phyloP scores from a whole-genome alignment of 2,888 invertebrate genomes.

The Rhagium mordax region DNA sequence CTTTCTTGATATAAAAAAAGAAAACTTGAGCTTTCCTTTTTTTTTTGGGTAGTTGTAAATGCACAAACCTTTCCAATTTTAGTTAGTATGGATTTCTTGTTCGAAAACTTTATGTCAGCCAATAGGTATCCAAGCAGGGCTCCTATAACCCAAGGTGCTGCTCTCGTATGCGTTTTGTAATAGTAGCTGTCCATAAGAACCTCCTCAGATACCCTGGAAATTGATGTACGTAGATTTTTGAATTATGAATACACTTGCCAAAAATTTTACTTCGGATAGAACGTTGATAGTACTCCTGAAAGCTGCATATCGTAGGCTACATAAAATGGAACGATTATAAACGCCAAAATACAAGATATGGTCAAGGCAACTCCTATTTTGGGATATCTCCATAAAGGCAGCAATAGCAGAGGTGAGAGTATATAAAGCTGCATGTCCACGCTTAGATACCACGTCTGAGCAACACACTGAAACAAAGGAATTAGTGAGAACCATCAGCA shows the following conservation, averaged over 20 bases:
- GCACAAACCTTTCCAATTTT: slow-evolving; percentile 29
- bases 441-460: slow-evolving; percentile 74
- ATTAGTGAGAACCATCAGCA: no score
- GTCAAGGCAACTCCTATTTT: slow-evolving; percentile 36
- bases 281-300: no score
- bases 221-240: not conserved
- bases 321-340: no score
- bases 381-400: slow-evolving; percentile 69
- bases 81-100: not conserved
- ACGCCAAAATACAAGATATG: no score
- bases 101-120: slow-evolving; percentile 42
- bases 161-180: slow-evolving; percentile 48
- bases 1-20: not conserved
- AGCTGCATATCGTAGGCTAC: no score
- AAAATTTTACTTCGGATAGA: no score
- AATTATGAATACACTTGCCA: no score
- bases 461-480: slow-evolving; percentile 67
- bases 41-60: no score
- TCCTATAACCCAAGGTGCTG: slow-evolving; percentile 55
- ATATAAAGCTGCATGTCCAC: slow-evolving; percentile 74
- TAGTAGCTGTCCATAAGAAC: slow-evolving; percentile 47
- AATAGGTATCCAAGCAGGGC: slow-evolving; percentile 52
- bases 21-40: no score
- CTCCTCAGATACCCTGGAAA: not conserved
- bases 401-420: slow-evolving; percentile 70